Evolutionary conservation across 2,888 invertebrate species (phyloP), one percentile per base, ranked within the genome.

Genomic region (Hetaerina titia): DNA sequence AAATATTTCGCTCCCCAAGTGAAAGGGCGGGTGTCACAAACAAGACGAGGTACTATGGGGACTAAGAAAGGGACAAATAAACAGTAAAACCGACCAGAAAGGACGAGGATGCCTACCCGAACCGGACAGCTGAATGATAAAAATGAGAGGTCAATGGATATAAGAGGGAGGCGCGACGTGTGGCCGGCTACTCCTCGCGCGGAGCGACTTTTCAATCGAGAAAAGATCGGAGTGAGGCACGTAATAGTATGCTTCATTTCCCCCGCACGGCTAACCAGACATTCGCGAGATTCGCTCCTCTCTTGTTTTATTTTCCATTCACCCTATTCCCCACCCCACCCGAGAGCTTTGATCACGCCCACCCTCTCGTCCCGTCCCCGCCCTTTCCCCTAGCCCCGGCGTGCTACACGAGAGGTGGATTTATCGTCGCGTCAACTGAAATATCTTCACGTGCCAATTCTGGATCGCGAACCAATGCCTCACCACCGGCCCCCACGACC

Each of bases 401-500:
- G n/a, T 45, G 4, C 45, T 45, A 45, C 45, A 45, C 45, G 45
- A 45, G 45, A 45, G 45, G 45, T 17, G 88, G 57, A 88, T 88
- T 56, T 88, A 88, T 11, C 22, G 88, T 11, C 25, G 88, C 88
- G 88, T 25, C 88, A 45, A 57, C 57, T n/a, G 88, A 88, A 88
- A 88, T 88, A 88, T 88, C 45, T 56, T 31, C 88, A 57, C 45
- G 88, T 88, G 45, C 88, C 88, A 56, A 88, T 88, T 88, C 69
- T 22, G 69, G 22, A 69, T 22, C 87, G 87, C 31, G 25, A 25
- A 7, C 56, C 88, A 5, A 81, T n/a, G n/a, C 81, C 13, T n/a
- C 81, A 81, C 81, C 31, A n/a, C 31, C n/a, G 5, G 2, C 56
- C 56, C n/a, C n/a, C n/a, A n/a, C n/a, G n/a, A n/a, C n/a, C 45